Evolutionary conservation across 2,113 vertebrate species (phyloP), one percentile per base, ranked within the genome.

Genomic region (Vulpes lagopus): DNA sequence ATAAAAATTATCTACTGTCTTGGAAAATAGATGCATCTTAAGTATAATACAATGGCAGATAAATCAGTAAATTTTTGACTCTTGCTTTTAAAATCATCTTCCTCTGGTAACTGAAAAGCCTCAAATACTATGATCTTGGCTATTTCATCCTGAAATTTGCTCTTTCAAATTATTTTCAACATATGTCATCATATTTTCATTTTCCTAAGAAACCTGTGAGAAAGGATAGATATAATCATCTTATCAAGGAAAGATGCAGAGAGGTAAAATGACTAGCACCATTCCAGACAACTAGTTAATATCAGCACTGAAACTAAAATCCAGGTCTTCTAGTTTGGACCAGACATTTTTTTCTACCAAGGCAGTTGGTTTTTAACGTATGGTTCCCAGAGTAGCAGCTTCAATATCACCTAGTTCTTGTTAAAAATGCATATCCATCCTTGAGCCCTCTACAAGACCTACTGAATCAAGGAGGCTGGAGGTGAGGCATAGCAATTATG

Each of bases 151-250:
- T 60, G 71, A 92, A 90, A 83, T 51, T 74, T 55, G 51, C n/a
- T 73, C 79, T 95, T 96, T 43, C 51, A 96, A 96, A 95, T 89
- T 85, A 85, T 49, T 97, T 93, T 89, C 27, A 84, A 83, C 25
- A 83, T 62, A 32, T 64, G 8, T 32, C 53, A 60, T 85, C n/a
- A 62, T 69, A 85, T 85, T 96, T 96, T 78, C 23, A 85, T 95
- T 83, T 89, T 93, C 65, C 55, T 55, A 89, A 81, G 49, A 79
- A 89, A 87, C 12, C 30, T 83, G 17, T 55, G 55, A 93, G 27
- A 78, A 97, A 92, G 59, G 53, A 6, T 53, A 98, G 30, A 32
- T 51, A 65, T n/a, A 60, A 89, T 11, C 17, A n/a, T 83, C 57
- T 51, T 78, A 51, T 65, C 14, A 65, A 84, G 78, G 49, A 62